Conservation (phyloP, 2,888 invertebrate genomes). For the Ennomos quercinarius region DNA sequence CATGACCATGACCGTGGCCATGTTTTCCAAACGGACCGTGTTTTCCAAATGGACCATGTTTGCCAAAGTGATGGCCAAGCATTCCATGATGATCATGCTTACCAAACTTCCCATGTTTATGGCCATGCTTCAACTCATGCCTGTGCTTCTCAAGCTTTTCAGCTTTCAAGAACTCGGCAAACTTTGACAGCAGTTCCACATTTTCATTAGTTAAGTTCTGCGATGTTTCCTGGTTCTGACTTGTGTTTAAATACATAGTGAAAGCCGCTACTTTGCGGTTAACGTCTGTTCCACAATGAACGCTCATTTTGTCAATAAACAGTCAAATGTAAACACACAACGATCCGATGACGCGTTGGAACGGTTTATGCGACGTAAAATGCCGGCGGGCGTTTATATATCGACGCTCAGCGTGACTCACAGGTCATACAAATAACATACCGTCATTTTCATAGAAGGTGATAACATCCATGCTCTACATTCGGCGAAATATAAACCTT, state of each 20-base stretch:
- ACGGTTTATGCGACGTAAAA: conserved; percentile 42
- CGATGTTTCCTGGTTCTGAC: conserved; percentile 28
- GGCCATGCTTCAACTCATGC: conserved; percentile 21
- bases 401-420: conserved; percentile 30
- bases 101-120: conserved; percentile 22
- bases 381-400: conserved; percentile 36
- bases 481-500: conserved; percentile 13
- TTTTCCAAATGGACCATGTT: conserved; percentile 42
- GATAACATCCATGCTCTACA: conserved; percentile 5
- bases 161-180: conserved; percentile 45
- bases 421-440: conserved; percentile 23
- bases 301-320: conserved; percentile 45
- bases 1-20: conserved; percentile 7
- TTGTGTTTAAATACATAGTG: conserved; percentile 29
- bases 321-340: conserved; percentile 31
- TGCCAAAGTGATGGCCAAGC: conserved; percentile 41
- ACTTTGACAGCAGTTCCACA: conserved; percentile 44
- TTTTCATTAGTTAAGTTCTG: conserved; percentile 40
- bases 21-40: conserved; percentile 39
- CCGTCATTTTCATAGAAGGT: conserved; percentile 10
- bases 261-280: conserved; percentile 41
- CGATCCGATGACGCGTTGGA: conserved; percentile 38
- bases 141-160: conserved; percentile 32
- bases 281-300: conserved; percentile 36
- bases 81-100: conserved; percentile 39